Base-by-base conservation (phyloP, 2,797 vertebrate genomes). In the Amphiprion clarkii region DNA sequence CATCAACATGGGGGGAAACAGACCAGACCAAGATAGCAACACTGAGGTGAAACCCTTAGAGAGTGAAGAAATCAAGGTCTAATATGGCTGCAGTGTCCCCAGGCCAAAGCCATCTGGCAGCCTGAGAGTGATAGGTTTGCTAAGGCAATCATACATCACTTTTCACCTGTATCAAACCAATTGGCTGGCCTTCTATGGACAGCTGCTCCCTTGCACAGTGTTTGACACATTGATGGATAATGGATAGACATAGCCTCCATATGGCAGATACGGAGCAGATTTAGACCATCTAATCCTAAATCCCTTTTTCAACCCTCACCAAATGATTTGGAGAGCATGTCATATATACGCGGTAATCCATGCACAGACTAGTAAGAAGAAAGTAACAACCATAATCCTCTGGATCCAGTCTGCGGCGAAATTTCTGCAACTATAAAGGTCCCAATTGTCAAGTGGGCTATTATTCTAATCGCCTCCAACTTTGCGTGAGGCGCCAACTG, bases 111-210 rank as follows among this genome's bases (percentile, higher is more conserved):
- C 89, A 86, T 88, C 84, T 88, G 87, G 88, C 87, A 88, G 81
- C 58, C 76, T 4, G 57, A 89, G 88, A 93, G 76, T 89, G 93
- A 94, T 92, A 88, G 86, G 84, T 87, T 87, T 73, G 84, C 87
- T 69, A 73, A 88, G 86, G 85, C 92, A 92, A 93, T 93, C 90
- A 91, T 91, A 92, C 84, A 90, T 93, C 88, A 92, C 89, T 92
- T 91, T 91, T 94, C 91, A 91, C 90, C 88, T 93, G 88, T 89
- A 89, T 91, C 89, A 90, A 89, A 92, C 84, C 92, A 92, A 93
- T 91, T 89, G 93, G 83, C 87, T 82, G 82, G 80, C 85, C 90
- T 91, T 92, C 89, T 81, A 85, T 87, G 87, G 88, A 88, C 92
- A 93, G 91, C 89, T 92, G 92, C 93, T 92, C 89, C 84, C 86